Conservation (phyloP, 2,113 vertebrate species). For the Syngnathus floridae region DNA sequence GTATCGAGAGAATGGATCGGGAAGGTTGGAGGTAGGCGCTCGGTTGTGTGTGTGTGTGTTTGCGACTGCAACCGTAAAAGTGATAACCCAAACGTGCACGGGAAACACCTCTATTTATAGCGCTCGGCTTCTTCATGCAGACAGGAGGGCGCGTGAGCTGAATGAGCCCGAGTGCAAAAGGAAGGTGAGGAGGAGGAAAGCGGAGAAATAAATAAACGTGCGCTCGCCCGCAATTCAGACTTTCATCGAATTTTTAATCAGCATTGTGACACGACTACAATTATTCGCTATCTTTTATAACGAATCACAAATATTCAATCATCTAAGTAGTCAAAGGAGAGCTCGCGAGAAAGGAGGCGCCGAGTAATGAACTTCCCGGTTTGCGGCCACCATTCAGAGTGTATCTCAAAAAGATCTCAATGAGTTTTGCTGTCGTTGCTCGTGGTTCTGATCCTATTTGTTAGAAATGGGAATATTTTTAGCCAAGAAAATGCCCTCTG, state of each 20-base stretch:
- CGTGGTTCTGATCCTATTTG: too few relatives aligned
- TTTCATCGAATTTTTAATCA: constrained; percentile 38
- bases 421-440: too few relatives aligned
- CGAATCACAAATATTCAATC: too few relatives aligned
- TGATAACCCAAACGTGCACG: constrained; percentile 46
- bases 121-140: constrained; percentile 27
- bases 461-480: too few relatives aligned
- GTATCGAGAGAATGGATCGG: not conserved
- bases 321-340: too few relatives aligned
- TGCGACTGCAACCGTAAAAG: constrained; percentile 20
- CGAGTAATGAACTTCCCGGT: too few relatives aligned
- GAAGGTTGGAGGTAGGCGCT: not conserved
- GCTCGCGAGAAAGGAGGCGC: too few relatives aligned
- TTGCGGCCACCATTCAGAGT: too few relatives aligned
- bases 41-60: not conserved
- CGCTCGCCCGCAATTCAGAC: constrained; percentile 42
- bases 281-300: too few relatives aligned
- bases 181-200: constrained; percentile 10
- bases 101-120: constrained; percentile 68
- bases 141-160: constrained; percentile 46
- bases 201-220: constrained; percentile 43
- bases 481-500: too few relatives aligned
- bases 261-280: not conserved
- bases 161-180: constrained; percentile 35
- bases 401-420: too few relatives aligned